Base-by-base conservation (phyloP, 2,113 vertebrate genomes). In the Herpailurus yagouaroundi region DNA sequence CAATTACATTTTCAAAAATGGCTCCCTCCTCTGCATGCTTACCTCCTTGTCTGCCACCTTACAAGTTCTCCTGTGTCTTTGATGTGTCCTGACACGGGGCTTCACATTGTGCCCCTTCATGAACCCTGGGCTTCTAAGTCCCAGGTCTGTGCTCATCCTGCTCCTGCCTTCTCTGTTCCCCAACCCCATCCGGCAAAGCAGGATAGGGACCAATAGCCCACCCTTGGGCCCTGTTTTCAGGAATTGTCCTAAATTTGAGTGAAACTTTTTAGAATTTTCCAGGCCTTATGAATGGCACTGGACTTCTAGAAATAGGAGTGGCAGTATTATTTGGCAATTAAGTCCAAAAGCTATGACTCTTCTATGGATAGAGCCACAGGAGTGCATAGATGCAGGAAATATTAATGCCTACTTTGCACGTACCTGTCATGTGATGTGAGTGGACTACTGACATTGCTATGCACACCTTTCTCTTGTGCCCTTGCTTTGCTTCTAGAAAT, bases 401-500 rank as follows among this genome's bases (percentile, higher is more conserved):
- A 36, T 29, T 3, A 57, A 3, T n/a, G 38, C 69, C 41, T 71
- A 29, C 15, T 41, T 45, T 52, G 4, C 48, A 11, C 9, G 7
- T 0, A 48, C 25, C 36, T 89, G 8, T 64, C 52, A 5, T 80
- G 15, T 92, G 55, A 57, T 41, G 5, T 57, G 33, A 66, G 64
- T n/a, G 27, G 63, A 64, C 23, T 57, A 14, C 66, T 71, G 29
- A 60, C 16, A 27, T n/a, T 85, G 64, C 81, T 57, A 29, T 6
- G 0, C 69, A 84, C 19, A 19, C 33, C 77, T 66, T 98, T 64
- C 52, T 96, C 45, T 87, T 64, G 48, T 96, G 90, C 98, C 96
- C 57, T 97, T 98, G 91, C 79, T 97, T 91, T 97, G 96, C 98
- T 95, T 98, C 93, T 96, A 99, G 99, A 99, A 99, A 99, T 99